Percentiles rank a stretch among this genome's conserved stretches.
Evolutionary conservation across 2,888 invertebrate species (phyloP).

Genomic region (Brachyptera risi): DNA sequence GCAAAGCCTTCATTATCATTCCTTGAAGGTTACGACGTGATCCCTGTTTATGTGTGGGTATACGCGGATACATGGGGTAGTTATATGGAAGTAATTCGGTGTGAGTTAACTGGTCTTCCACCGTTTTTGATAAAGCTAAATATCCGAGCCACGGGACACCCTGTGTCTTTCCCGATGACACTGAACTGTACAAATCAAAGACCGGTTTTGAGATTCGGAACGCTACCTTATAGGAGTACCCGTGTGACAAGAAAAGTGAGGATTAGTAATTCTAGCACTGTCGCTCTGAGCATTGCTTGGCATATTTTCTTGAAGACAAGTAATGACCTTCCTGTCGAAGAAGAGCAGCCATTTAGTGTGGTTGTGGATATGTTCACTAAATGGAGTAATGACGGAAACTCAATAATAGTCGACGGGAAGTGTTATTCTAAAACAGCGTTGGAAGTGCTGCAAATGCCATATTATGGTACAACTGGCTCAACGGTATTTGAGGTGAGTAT

Average conservation of each 20-base stretch:
- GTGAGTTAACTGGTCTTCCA: conserved; percentile 43
- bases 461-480: no score
- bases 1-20: conserved; percentile 37
- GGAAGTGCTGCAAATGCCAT: no score
- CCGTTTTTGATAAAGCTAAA: conserved; percentile 42
- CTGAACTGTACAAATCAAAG: conserved; percentile 38
- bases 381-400: no score
- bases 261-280: conserved; percentile 39
- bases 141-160: conserved; percentile 43
- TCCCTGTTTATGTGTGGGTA: conserved; percentile 42
- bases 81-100: conserved; percentile 45
- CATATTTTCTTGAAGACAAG: conserved; percentile 49
- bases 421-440: no score
- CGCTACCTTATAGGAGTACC: conserved; percentile 32
- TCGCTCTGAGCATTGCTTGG: conserved; percentile 40
- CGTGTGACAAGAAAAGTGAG: conserved; percentile 35
- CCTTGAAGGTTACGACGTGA: conserved; percentile 38
- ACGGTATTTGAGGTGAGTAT: no score
- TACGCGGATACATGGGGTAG: conserved; percentile 49
- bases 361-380: not conserved
- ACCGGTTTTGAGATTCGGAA: conserved; percentile 41
- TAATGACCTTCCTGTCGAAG: not conserved
- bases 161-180: conserved; percentile 44
- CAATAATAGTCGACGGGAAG: no score
- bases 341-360: not conserved